These are phyloP conservation scores for Saxicola maurus DNA, from an alignment of 2,797 vertebrate species.

Conservation along the genomic window DNA sequence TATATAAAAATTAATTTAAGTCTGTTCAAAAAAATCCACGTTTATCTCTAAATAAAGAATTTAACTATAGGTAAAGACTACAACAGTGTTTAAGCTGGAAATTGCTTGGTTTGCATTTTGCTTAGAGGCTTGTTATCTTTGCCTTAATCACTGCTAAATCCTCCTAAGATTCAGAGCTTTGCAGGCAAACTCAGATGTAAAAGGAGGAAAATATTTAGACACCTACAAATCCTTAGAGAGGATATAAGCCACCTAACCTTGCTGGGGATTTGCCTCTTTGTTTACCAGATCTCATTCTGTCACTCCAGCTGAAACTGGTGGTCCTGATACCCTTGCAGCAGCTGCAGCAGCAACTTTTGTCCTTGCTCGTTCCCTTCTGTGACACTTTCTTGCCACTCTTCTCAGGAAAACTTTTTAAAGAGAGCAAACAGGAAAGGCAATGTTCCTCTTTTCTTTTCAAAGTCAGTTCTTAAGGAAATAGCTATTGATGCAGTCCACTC, in stretches of 20 bases:
- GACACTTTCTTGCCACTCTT: not conserved
- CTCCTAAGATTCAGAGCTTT: not conserved
- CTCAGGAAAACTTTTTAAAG: not conserved
- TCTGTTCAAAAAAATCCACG: not conserved
- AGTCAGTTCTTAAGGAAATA: not conserved
- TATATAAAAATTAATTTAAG: not conserved
- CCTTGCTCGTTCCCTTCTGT: not conserved
- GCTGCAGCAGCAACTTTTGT: not conserved
- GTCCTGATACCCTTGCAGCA: not conserved
- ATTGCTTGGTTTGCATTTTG: constrained; percentile 2
- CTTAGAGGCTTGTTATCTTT: not conserved
- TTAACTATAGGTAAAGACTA: not conserved
- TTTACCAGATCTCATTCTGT: not conserved
- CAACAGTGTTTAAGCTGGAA: not conserved
- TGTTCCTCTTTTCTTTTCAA: not conserved
- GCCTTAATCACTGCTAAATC: constrained; percentile 17
- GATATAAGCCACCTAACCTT: not conserved
- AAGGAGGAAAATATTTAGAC: not conserved
- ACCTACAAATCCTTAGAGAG: not conserved
- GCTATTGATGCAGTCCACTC: not conserved
- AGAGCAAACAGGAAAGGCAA: not conserved
- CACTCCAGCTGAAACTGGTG: not conserved
- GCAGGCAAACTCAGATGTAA: not conserved
- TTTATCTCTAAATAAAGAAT: not conserved
- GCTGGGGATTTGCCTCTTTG: not conserved